Evolutionary conservation across 2,888 invertebrate genomes (phyloP).

Genomic region (Oscheius sp.): DNA sequence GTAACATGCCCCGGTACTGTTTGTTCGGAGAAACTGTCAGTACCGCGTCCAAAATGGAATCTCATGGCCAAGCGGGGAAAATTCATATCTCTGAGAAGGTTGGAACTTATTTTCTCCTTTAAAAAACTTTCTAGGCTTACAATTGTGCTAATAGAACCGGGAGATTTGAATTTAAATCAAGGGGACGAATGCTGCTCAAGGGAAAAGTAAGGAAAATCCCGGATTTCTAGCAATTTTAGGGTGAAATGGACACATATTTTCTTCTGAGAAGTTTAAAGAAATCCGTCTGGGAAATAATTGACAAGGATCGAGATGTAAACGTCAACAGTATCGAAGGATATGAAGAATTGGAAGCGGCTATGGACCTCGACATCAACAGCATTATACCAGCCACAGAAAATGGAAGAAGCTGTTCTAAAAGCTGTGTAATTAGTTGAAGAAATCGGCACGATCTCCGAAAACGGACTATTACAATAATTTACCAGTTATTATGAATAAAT

Average conservation of each 20-base stretch:
- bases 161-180: slow-evolving; percentile 62
- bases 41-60: slow-evolving; percentile 62
- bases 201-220: slow-evolving; percentile 43
- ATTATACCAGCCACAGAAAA: neutral
- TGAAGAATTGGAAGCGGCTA: slow-evolving; percentile 55
- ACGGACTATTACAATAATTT: too few relatives aligned
- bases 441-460: too few relatives aligned
- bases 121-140: slow-evolving; percentile 39
- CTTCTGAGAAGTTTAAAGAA: slow-evolving; percentile 62
- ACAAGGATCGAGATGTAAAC: slow-evolving; percentile 61
- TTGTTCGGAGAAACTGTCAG: slow-evolving; percentile 66
- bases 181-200: slow-evolving; percentile 60
- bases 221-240: slow-evolving; percentile 22
- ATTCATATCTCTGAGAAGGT: slow-evolving; percentile 59
- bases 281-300: slow-evolving; percentile 69
- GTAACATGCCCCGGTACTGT: slow-evolving; percentile 63
- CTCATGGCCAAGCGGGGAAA: slow-evolving; percentile 55
- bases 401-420: neutral
- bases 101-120: neutral
- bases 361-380: neutral
- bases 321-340: slow-evolving; percentile 69
- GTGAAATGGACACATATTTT: slow-evolving; percentile 65
- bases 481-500: too few relatives aligned
- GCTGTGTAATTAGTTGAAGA: slow-evolving; percentile 15
- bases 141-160: slow-evolving; percentile 59